Evolutionary conservation across 2,888 invertebrate genomes (phyloP).

Genomic region (Rotaria sp.): DNA sequence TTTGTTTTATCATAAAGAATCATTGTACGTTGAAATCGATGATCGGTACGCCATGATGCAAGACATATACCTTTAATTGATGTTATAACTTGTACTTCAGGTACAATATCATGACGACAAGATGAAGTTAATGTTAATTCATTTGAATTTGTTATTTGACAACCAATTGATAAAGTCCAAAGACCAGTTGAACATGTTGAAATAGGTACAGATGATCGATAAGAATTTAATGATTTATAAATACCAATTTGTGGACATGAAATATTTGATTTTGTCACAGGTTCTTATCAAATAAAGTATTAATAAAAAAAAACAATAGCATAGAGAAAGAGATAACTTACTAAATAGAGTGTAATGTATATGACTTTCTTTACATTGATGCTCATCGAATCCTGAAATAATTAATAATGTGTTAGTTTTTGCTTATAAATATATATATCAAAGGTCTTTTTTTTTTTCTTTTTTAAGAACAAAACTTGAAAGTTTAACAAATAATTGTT

Average conservation of each 20-base stretch:
- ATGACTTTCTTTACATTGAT: neutral
- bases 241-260: neutral
- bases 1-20: neutral
- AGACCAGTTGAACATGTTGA: neutral
- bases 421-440: too few relatives aligned
- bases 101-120: neutral
- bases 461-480: too few relatives aligned
- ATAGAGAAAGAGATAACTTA: neutral
- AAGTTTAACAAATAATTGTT: too few relatives aligned
- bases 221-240: neutral
- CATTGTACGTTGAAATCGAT: neutral
- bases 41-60: neutral
- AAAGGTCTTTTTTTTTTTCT: too few relatives aligned
- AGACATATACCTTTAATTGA: neutral
- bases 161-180: slow-evolving; percentile 6
- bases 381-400: neutral
- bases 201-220: neutral
- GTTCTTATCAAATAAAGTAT: neutral
- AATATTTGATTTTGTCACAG: neutral
- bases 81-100: neutral
- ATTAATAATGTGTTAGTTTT: too few relatives aligned
- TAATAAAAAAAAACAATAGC: neutral
- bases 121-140: neutral
- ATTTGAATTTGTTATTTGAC: neutral
- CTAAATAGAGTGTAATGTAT: neutral